Base-by-base conservation (phyloP, 2,797 vertebrate genomes). In the Holocentrus rufus region DNA sequence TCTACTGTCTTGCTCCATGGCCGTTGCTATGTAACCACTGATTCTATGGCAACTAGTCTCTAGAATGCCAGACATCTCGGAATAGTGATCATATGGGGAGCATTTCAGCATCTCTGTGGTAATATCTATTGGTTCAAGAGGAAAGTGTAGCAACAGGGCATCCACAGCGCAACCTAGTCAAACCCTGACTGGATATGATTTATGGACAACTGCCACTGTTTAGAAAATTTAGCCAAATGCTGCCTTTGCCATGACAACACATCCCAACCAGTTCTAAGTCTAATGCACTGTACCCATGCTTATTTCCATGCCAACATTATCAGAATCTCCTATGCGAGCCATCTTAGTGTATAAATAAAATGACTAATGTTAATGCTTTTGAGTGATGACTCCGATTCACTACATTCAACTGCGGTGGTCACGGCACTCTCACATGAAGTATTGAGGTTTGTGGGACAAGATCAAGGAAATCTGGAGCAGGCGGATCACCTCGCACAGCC, bases 401-500 rank as follows among this genome's bases (percentile, higher is more conserved):
- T 7, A 22, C 1, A n/a, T 8, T 50, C 8, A n/a, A 22, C n/a
- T 2, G 9, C 47, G n/a, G 47, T 22, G 55, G 27, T 18, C 55
- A 34, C 27, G 4, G 55, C 56, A 36, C 56, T 58, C 7, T 57
- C 17, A 36, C 31, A 13, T n/a, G 30, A 27, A 31, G 54, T 18
- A 30, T 9, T 34, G 55, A 5, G 57, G 4, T 57, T 20, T 36
- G 52, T 54, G 52, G 52, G 52, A 15, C 52, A 13, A 27, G 20
- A 54, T 39, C 8, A 59, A 36, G 34, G 10, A 36, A 36, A 59
- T 39, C 18, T 39, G 34, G 31, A 14, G 7, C 42, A 39, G 31
- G 10, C 17, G 25, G 47, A 22, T 73, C 70, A 56, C 69, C 69
- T 63, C 69, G 60, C 53, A 64, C 25, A 63, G 36, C 44, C 53